Evolutionary conservation across 2,113 vertebrate genomes (phyloP).

Genomic region (Phocoena sinus): DNA sequence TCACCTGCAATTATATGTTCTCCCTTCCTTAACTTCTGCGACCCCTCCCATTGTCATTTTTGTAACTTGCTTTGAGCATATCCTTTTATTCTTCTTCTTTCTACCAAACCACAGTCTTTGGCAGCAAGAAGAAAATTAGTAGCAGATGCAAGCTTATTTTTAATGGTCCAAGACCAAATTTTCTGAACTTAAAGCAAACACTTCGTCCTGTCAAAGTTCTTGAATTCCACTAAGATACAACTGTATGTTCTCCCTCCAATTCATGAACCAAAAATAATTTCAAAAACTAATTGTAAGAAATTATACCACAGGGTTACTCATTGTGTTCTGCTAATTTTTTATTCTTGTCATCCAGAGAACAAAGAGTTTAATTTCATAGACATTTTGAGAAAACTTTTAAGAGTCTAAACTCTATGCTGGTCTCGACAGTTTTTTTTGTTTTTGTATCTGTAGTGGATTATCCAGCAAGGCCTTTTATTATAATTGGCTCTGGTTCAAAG

Average conservation of each 20-base stretch:
- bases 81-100: neutral
- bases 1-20: neutral
- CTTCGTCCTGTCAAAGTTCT: slow-evolving; percentile 28
- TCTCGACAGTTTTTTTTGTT: neutral
- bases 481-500: neutral
- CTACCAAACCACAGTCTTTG: slow-evolving; percentile 28
- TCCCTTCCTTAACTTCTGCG: neutral
- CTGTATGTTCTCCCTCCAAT: slow-evolving; percentile 12
- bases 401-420: neutral
- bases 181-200: slow-evolving; percentile 47
- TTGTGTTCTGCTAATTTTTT: neutral
- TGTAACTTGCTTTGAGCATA: slow-evolving; percentile 13
- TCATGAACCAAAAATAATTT: slow-evolving; percentile 32
- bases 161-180: slow-evolving; percentile 45
- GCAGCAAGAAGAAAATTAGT: slow-evolving; percentile 53
- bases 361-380: neutral
- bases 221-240: slow-evolving; percentile 35
- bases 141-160: slow-evolving; percentile 54
- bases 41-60: neutral
- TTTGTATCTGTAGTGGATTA: neutral
- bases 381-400: neutral
- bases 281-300: slow-evolving; percentile 15
- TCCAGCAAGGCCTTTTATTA: neutral
- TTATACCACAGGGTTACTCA: neutral
- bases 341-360: neutral